phyloP scores from a whole-genome alignment of 2,888 invertebrate species.

The Drosophila heteroneura region DNA sequence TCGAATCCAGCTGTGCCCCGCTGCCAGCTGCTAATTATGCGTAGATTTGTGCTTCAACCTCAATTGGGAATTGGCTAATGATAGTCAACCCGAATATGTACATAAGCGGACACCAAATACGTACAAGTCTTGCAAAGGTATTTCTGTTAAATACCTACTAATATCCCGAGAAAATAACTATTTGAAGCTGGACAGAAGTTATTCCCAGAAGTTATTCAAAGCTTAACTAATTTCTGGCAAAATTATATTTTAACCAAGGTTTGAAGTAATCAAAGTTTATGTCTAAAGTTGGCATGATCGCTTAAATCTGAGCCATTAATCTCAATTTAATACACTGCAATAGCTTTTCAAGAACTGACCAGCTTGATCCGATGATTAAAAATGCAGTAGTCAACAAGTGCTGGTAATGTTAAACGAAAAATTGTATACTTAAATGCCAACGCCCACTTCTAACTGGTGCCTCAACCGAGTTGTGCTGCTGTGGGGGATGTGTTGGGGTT shows the following conservation, averaged over 20 bases:
- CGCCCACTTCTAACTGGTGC: slow-evolving; percentile 1
- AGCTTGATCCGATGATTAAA: slow-evolving; percentile 3
- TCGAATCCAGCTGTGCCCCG: slow-evolving; percentile 67
- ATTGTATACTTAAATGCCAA: not conserved
- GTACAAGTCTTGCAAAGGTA: not conserved
- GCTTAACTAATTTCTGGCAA: not conserved
- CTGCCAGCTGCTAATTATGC: slow-evolving; percentile 76
- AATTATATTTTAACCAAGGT: not conserved
- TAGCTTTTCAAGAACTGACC: not conserved
- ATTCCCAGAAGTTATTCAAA: not conserved
- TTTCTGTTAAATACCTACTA: not conserved
- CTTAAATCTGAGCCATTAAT: not conserved
- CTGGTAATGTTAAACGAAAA: slow-evolving; percentile 16
- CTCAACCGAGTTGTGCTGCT: slow-evolving; percentile 10
- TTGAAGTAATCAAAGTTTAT: not conserved
- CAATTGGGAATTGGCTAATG: slow-evolving; percentile 43
- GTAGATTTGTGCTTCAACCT: slow-evolving; percentile 49
- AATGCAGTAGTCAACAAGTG: slow-evolving; percentile 4
- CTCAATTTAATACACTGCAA: not conserved
- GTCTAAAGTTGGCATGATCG: not conserved
- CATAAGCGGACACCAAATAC: slow-evolving; percentile 4
- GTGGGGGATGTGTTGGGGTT: not conserved
- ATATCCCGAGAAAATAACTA: not conserved
- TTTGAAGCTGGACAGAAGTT: not conserved
- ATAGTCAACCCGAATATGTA: slow-evolving; percentile 15